Evolutionary conservation across 2,797 vertebrate genomes (phyloP), one percentile per base, ranked within the genome.

Genomic region (Podarcis lilfordi): DNA sequence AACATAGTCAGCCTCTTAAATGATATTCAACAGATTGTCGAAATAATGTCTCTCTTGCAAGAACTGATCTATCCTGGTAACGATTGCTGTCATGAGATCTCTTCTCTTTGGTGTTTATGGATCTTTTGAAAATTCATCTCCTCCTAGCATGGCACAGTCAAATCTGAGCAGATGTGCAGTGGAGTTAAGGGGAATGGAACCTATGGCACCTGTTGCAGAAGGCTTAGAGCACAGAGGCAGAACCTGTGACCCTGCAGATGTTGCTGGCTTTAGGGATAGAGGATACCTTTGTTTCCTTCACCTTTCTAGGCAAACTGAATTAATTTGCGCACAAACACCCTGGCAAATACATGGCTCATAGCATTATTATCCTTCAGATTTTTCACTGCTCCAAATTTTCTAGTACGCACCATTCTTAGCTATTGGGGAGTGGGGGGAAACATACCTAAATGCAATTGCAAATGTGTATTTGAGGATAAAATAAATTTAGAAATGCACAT

Each of bases 131-230:
- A 13, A 66, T 29, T 23, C 68, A 88, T 61, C 72, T 40, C 37
- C 59, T 61, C 10, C 13, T 77, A 59, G 5, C 0, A 13, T 50
- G 37, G 66, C 10, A 86, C 40, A 9, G 40, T 85, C 50, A 76
- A 21, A 50, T 68, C 61, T 75, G 78, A 80, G 64, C 35, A 69
- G 35, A 55, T 61, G 45, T 74, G 37, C 29, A 71, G 25, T 25
- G 15, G 7, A 68, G 40, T 35, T 76, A 66, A 82, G 76, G 79
- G 82, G 50, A 89, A 86, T 76, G 71, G 43, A 77, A 75, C 27
- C 32, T 55, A 21, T 40, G 71, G 27, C 19, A 81, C 21, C n/a
- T 43, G 15, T 29, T 8, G 40, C 69, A 69, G 72, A 37, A n/a
- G 35, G n/a, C 35, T 72, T 72, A 72, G 71, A 72, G 15, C 8